These are phyloP conservation scores for Ephestia elutella DNA, from an alignment of 1,140 invertebrate genomes.

Conservation along the genomic window DNA sequence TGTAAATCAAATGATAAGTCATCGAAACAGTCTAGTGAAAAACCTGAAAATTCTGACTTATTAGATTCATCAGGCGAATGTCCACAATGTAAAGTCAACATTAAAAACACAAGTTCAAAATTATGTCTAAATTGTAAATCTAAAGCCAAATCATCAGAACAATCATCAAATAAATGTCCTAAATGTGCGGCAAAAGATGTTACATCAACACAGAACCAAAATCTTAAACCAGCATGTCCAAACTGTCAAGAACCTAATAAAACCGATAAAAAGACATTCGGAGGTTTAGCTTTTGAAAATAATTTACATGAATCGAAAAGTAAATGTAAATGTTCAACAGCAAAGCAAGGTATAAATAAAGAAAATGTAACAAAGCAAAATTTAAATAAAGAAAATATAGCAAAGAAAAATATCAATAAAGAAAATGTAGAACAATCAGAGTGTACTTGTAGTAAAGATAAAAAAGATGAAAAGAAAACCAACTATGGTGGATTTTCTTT, in stretches of 20 bases:
- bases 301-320: neutral
- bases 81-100: neutral
- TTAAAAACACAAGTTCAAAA: no score
- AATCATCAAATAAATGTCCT: conserved; percentile 1
- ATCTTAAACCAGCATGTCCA: neutral
- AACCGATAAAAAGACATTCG: neutral
- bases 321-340: neutral
- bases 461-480: neutral
- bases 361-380: no score
- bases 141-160: neutral
- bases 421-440: neutral
- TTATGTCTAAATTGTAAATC: no score
- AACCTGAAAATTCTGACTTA: no score
- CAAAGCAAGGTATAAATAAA: neutral
- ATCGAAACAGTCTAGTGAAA: no score
- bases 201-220: neutral
- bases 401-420: no score
- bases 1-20: neutral
- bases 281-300: neutral
- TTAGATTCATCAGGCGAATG: neutral
- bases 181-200: neutral
- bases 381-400: neutral
- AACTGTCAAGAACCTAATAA: neutral
- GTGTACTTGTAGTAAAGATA: neutral
- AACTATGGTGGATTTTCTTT: neutral